Evolutionary conservation across 1,140 invertebrate genomes (phyloP).

Genomic region (Trachymyrmex cornetzi): DNA sequence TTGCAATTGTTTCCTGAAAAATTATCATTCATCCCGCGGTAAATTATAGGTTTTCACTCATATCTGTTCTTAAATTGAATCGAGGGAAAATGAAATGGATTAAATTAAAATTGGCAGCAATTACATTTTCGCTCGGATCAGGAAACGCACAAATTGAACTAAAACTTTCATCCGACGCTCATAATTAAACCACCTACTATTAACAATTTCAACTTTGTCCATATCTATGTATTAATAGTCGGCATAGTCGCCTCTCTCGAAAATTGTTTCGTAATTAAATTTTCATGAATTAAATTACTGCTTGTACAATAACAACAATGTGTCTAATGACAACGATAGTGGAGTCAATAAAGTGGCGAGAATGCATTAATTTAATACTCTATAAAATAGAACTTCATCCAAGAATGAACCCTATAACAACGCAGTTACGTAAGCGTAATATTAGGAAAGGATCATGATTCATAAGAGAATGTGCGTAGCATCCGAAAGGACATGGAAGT

Average conservation of each 20-base stretch:
- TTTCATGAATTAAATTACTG: conserved; percentile 1
- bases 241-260: background rate
- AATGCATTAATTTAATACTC: conserved; percentile 12
- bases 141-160: conserved; percentile 42
- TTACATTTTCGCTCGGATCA: background rate
- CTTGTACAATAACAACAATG: conserved; percentile 26
- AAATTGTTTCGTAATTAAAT: conserved; percentile 44
- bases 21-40: background rate
- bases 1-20: background rate
- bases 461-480: background rate
- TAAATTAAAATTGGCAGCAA: conserved; percentile 21
- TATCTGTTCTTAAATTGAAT: background rate
- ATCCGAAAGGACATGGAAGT: conserved; percentile 52
- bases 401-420: background rate
- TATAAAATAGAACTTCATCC: background rate
- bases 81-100: background rate
- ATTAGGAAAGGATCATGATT: background rate
- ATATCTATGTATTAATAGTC: conserved; percentile 26
- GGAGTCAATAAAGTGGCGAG: background rate
- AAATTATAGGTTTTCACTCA: conserved; percentile 20
- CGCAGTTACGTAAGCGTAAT: background rate
- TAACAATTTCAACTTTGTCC: conserved; percentile 46
- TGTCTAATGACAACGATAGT: background rate
- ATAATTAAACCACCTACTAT: conserved; percentile 24
- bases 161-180: conserved; percentile 11